phyloP scores from a whole-genome alignment of 2,113 vertebrate species.

The Micromys minutus region DNA sequence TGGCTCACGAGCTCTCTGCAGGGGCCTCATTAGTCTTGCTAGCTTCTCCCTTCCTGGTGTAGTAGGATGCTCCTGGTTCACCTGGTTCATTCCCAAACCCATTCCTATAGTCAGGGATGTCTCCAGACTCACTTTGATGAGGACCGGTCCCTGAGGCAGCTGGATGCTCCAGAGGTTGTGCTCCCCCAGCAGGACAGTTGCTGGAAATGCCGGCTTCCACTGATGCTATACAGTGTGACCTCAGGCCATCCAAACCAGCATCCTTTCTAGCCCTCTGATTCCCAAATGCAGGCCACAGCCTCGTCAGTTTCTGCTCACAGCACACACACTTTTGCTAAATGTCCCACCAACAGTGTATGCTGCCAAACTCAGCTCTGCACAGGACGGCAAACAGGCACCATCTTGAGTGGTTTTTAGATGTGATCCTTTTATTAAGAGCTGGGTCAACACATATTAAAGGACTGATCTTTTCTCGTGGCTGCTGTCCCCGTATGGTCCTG shows the following conservation, averaged over 20 bases:
- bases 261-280: neutral
- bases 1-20: neutral
- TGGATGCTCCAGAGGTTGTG: neutral
- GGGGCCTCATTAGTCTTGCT: neutral
- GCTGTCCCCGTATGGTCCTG: neutral
- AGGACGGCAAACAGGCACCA: neutral
- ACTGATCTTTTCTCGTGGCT: neutral
- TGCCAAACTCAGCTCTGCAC: neutral
- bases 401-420: neutral
- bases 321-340: neutral
- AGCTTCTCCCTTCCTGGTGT: neutral
- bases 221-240: neutral
- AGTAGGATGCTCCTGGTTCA: neutral
- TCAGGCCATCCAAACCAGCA: neutral
- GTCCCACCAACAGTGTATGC: neutral
- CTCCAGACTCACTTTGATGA: neutral
- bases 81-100: neutral
- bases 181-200: neutral
- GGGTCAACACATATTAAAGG: neutral
- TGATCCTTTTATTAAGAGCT: neutral
- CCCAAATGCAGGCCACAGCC: neutral
- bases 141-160: neutral
- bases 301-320: neutral
- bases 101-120: neutral
- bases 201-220: neutral